These are phyloP conservation scores for Manduca sexta DNA, from an alignment of 1,140 invertebrate species.

Conservation along the genomic window DNA sequence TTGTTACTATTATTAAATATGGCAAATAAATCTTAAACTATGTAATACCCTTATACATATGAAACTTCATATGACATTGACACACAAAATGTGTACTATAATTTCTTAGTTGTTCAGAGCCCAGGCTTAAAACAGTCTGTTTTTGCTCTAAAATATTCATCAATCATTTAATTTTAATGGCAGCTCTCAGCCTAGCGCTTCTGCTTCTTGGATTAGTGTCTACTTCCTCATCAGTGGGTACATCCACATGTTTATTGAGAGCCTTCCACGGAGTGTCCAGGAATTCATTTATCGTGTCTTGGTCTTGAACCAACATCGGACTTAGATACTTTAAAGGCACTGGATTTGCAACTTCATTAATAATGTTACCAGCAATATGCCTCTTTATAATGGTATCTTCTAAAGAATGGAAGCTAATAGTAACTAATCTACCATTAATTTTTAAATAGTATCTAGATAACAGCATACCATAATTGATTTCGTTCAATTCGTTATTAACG, in stretches of 20 bases:
- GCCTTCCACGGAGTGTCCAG: constrained; percentile 82
- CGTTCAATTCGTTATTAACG: constrained; percentile 98
- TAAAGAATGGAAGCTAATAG: constrained; percentile 93
- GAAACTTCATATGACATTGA: no score
- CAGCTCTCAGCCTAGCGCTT: constrained; percentile 91
- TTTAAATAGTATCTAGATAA: constrained; percentile 86
- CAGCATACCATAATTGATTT: constrained; percentile 92
- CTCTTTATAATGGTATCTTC: constrained; percentile 97
- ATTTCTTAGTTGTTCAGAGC: no score
- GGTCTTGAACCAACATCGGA: constrained; percentile 71
- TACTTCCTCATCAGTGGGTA: constrained; percentile 83
- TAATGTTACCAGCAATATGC: constrained; percentile 86
- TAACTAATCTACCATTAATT: constrained; percentile 83
- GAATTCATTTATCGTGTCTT: constrained; percentile 76
- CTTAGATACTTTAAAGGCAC: constrained; percentile 80
- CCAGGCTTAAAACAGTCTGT: no score
- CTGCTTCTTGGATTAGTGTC: constrained; percentile 86
- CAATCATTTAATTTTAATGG: constrained; percentile 78
- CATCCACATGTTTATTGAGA: constrained; percentile 87
- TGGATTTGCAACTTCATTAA: constrained; percentile 78
- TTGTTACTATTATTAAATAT: no score
- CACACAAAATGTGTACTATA: no score
- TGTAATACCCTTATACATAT: no score
- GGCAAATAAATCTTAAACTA: no score
- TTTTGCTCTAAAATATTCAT: no score